These are phyloP conservation scores for Pelobates fuscus DNA, from an alignment of 2,113 vertebrate genomes.

Conservation along the genomic window DNA sequence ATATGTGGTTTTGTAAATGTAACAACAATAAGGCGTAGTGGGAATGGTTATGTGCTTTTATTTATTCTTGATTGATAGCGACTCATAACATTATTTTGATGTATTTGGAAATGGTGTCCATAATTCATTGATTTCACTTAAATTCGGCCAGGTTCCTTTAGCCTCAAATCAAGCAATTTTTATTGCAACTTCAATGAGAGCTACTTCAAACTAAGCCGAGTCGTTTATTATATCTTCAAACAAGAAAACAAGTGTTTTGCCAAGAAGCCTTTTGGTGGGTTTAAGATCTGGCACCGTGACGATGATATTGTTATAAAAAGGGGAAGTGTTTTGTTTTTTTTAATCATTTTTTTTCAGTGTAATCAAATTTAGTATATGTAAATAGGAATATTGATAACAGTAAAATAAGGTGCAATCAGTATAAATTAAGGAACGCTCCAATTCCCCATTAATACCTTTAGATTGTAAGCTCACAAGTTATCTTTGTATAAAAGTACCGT, in stretches of 20 bases:
- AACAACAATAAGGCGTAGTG: slow-evolving; percentile 14
- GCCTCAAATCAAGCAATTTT: slow-evolving; percentile 24
- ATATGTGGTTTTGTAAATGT: slow-evolving; percentile 4
- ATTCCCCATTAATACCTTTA: too few relatives aligned
- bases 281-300: slow-evolving; percentile 1
- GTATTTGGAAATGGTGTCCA: slow-evolving; percentile 21
- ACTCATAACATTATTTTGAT: slow-evolving; percentile 27
- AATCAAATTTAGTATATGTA: too few relatives aligned
- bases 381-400: too few relatives aligned
- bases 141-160: slow-evolving; percentile 21
- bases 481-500: too few relatives aligned
- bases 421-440: too few relatives aligned
- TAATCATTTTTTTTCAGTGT: too few relatives aligned
- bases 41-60: slow-evolving; percentile 6
- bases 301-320: background rate
- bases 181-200: slow-evolving; percentile 5
- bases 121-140: slow-evolving; percentile 18
- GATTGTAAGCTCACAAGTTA: too few relatives aligned
- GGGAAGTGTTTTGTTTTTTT: background rate
- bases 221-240: slow-evolving; percentile 21
- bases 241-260: background rate
- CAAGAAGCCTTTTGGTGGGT: background rate
- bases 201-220: background rate
- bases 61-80: slow-evolving; percentile 27
- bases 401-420: too few relatives aligned